Evolutionary conservation across 2,888 invertebrate genomes (phyloP).

Genomic region (Rhodophaea formosa): DNA sequence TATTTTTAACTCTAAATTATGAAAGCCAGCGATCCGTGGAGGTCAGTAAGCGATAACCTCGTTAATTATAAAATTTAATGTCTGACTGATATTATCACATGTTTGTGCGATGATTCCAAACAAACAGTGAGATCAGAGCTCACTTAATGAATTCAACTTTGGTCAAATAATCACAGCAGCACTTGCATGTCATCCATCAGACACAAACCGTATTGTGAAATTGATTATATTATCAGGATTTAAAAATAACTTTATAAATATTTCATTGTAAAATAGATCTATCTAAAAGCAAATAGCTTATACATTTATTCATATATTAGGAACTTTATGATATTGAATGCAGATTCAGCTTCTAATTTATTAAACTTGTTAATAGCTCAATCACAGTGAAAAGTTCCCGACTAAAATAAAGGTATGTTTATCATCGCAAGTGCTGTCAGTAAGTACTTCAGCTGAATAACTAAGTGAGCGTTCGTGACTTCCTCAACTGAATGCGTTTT

Average conservation of each 20-base stretch:
- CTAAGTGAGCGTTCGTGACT: conserved; percentile 62
- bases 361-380: conserved; percentile 10
- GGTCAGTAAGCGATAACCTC: conserved; percentile 33
- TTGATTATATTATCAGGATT: too few relatives aligned
- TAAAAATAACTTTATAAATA: too few relatives aligned
- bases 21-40: conserved; percentile 14
- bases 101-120: conserved; percentile 1
- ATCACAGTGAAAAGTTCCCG: conserved; percentile 24
- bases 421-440: conserved; percentile 50
- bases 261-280: too few relatives aligned
- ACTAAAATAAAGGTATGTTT: conserved; percentile 35
- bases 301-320: too few relatives aligned
- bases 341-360: too few relatives aligned
- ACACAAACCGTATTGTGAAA: too few relatives aligned
- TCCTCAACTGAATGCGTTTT: conserved; percentile 60
- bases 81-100: conserved; percentile 1
- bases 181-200: too few relatives aligned
- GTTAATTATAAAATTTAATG: conserved; percentile 24
- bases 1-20: not conserved
- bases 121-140: conserved; percentile 22
- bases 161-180: not conserved
- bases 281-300: too few relatives aligned
- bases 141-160: not conserved
- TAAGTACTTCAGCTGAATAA: conserved; percentile 50
- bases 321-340: too few relatives aligned